phyloP scores from a whole-genome alignment of 2,888 invertebrate species.

The Drosophila multiciliata region DNA sequence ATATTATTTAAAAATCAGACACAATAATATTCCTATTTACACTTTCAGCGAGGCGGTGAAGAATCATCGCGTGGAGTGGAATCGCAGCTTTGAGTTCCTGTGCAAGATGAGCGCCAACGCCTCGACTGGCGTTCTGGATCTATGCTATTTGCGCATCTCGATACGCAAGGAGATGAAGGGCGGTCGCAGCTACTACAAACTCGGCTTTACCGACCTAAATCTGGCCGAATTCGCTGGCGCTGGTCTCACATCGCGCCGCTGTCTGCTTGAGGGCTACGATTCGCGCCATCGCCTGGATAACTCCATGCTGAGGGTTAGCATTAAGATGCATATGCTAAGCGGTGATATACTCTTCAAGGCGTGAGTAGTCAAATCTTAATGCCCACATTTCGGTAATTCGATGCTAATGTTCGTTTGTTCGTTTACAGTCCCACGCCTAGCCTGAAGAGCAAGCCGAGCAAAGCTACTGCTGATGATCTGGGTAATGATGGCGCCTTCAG shows the following conservation, averaged over 20 bases:
- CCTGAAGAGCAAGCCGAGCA: conserved; percentile 86
- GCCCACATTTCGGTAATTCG: background rate
- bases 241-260: conserved; percentile 93
- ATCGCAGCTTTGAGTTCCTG: conserved; percentile 94
- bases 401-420: background rate
- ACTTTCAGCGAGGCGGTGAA: conserved; percentile 93
- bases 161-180: conserved; percentile 95
- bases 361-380: conserved; percentile 87
- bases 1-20: background rate
- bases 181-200: conserved; percentile 90
- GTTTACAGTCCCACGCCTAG: conserved; percentile 88
- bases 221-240: conserved; percentile 98
- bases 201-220: conserved; percentile 99
- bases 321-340: conserved; percentile 96
- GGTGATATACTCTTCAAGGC: conserved; percentile 99
- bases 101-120: conserved; percentile 99
- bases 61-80: conserved; percentile 97
- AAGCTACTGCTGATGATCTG: conserved; percentile 85
- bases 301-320: conserved; percentile 95
- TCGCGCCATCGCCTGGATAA: conserved; percentile 97
- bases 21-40: background rate
- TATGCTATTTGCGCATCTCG: conserved; percentile 96
- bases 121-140: conserved; percentile 96
- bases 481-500: conserved; percentile 76
- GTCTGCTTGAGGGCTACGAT: conserved; percentile 98